Evolutionary conservation across 2,888 invertebrate genomes (phyloP), one percentile per base, ranked within the genome.

Genomic region (Bedellia somnulentella): DNA sequence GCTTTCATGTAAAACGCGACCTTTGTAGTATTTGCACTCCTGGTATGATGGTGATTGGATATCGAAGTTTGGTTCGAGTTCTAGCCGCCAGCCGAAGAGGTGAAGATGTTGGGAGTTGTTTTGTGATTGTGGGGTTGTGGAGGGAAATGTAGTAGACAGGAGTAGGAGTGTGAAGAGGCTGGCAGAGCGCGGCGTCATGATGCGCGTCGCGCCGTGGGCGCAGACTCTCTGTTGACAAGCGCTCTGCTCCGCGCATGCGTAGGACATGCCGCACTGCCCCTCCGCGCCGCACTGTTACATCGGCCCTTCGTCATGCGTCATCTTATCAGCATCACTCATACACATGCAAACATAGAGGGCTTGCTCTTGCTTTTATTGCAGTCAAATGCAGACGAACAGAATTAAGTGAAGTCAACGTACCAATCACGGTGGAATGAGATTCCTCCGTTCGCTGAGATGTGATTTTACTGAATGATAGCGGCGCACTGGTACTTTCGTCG

Each of bases 301-400:
- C 57, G 60, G 57, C 58, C 24, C 30, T 30, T 6, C 25, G 12
- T n/a, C 26, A 31, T 27, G 26, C 31, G 31, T 27, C 26, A 31
- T 26, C 17, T 6, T 8, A n/a, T n/a, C n/a, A n/a, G n/a, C 25
- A 25, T 29, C 24, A 23, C 29, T 30, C 24, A 34, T 31, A 68
- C 71, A 71, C 63, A 63, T 58, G 70, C 71, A 71, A 73, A 73
- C 70, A 75, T 71, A 71, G 70, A 66, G 68, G 57, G 58, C 11
- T 13, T 23, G 18, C 30, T 15, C 11, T 14, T 29, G 29, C 24
- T 24, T 30, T 30, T 24, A 24, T 30, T 23, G 16, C 21, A 10
- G 29, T 18, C 27, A 16, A 27, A 27, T 22, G 21, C 29, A 18
- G 21, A 15, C 15, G 26, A 21, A 21, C 21, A 21, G 21, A 24